Base-by-base conservation (phyloP, 1,140 invertebrate genomes). In the Papilio polytes region DNA sequence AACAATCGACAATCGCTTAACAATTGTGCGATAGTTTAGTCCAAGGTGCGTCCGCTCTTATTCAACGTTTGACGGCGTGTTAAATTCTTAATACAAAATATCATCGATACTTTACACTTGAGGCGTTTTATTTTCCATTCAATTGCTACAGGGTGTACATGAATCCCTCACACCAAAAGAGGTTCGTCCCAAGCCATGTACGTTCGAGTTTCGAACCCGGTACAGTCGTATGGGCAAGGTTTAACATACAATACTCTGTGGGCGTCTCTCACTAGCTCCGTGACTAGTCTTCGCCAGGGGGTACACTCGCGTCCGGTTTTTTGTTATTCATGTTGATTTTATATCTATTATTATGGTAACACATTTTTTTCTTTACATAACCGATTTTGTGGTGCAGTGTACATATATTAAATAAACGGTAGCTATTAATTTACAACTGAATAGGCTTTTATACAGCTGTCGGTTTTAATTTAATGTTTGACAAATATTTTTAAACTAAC, bases 221-320 rank as follows among this genome's bases (percentile, higher is more conserved):
- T 72, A 81, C 80, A 80, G 85, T 79, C 81, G 84, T 85, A 76
- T 85, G 82, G 80, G 83, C 81, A 81, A 73, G 83, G 79, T 91
- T 93, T 93, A 88, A 89, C 91, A 92, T 93, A 93, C 91, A 93
- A 93, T 93, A 86, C 81, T 70, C 56, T 48, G 90, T 92, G 87
- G 92, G 92, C 87, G 91, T 87, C 82, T 82, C 80, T 78, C 80
- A 74, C 70, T 59, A 63, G 81, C 74, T 59, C 53, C 26, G 44
- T 78, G 70, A 84, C 84, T 82, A 82, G 74, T 41, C 59, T 56
- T 51, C 36, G 56, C 51, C 78, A 44, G 46, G 48, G 51, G 51
- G 31, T 63, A 78, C 12, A 26, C 76, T 44, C 76, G 26, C 36
- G 76, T 78, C 76, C 56, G 76, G 76, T 63, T 63, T 78, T 78